Percentiles rank a stretch among this genome's conserved stretches.
These are phyloP conservation scores for Allygus modestus DNA, from an alignment of 2,888 invertebrate species.

Conservation along the genomic window DNA sequence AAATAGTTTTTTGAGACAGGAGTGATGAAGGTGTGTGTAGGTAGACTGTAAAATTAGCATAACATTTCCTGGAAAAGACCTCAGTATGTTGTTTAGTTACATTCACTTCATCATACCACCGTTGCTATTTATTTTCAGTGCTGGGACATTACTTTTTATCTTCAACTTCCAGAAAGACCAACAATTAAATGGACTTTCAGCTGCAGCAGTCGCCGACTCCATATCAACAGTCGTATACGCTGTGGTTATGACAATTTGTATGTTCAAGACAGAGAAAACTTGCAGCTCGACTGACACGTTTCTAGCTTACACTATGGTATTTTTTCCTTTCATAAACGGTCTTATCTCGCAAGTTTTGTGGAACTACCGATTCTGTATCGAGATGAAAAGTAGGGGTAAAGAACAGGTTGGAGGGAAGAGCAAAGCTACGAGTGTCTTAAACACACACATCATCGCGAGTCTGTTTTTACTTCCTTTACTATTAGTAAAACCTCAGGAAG, in stretches of 20 bases:
- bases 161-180: neutral
- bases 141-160: neutral
- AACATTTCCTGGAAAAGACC: neutral
- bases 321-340: slow-evolving; percentile 23
- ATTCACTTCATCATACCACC: neutral
- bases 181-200: neutral
- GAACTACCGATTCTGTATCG: slow-evolving; percentile 11
- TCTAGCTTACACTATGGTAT: neutral
- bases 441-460: neutral
- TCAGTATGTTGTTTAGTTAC: neutral
- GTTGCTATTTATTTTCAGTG: neutral
- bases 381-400: neutral
- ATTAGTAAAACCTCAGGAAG: neutral
- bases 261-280: neutral
- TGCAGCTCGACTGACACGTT: neutral
- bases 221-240: neutral
- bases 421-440: neutral
- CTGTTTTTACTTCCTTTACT: slow-evolving; percentile 10
- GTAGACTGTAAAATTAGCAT: no score
- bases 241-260: neutral
- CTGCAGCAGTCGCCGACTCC: neutral
- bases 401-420: neutral
- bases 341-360: neutral
- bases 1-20: no score
- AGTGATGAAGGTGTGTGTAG: no score